phyloP scores from a whole-genome alignment of 2,888 invertebrate species.

The Argynnis bischoffii region DNA sequence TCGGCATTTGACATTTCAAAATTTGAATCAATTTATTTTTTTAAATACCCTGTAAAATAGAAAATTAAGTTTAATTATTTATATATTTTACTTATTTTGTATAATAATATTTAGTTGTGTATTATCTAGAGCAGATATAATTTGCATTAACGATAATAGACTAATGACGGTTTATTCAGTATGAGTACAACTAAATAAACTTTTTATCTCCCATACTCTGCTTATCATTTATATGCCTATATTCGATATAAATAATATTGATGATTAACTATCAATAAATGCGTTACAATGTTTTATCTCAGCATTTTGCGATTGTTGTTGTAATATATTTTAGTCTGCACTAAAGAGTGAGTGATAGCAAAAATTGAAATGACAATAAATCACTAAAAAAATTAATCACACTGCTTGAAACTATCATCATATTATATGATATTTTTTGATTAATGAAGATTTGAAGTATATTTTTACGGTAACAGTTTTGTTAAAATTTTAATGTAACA shows the following conservation, averaged over 20 bases:
- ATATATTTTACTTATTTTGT: constrained; percentile 14
- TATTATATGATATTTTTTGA: too few relatives aligned
- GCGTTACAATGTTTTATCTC: not conserved
- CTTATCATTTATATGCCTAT: constrained; percentile 26
- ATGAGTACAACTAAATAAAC: constrained; percentile 33
- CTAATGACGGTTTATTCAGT: constrained; percentile 27
- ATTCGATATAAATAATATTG: constrained; percentile 2
- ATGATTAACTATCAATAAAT: not conserved
- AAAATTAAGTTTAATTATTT: constrained; percentile 7
- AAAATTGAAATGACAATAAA: too few relatives aligned
- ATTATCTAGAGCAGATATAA: constrained; percentile 37
- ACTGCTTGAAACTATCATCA: too few relatives aligned
- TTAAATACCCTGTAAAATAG: constrained; percentile 4
- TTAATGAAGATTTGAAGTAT: too few relatives aligned
- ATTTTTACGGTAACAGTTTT: too few relatives aligned
- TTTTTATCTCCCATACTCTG: constrained; percentile 15
- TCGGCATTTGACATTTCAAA: not conserved
- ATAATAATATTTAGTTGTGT: constrained; percentile 25
- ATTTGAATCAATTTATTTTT: not conserved
- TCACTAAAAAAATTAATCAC: too few relatives aligned
- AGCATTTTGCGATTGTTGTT: too few relatives aligned
- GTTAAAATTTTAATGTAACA: too few relatives aligned
- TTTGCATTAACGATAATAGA: constrained; percentile 26
- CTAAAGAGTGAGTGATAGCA: too few relatives aligned
- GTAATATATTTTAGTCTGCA: too few relatives aligned